phyloP scores from a whole-genome alignment of 2,797 vertebrate species.

The Rhabdomys pumilio region DNA sequence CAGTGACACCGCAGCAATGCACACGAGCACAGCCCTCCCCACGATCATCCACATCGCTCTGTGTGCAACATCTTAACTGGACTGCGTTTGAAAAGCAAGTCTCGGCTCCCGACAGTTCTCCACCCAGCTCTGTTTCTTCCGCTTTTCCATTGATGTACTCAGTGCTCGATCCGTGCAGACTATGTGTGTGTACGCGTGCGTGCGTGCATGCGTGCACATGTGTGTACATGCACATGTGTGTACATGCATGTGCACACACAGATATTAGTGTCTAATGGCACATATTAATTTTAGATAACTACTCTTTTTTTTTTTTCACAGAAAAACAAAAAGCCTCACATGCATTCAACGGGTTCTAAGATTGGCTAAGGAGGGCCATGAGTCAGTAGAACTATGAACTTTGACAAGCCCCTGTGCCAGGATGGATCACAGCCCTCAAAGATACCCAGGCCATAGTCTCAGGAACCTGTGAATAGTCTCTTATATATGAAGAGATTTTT shows the following conservation, averaged over 20 bases:
- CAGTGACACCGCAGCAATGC: slow-evolving; percentile 87
- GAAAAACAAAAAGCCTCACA: not conserved
- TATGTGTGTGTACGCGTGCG: not conserved
- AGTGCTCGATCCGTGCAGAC: not conserved
- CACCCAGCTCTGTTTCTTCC: not conserved
- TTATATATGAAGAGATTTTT: not conserved
- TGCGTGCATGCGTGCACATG: not conserved
- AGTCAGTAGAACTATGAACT: slow-evolving; percentile 2
- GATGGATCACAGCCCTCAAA: not conserved
- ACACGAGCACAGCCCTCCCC: slow-evolving; percentile 77
- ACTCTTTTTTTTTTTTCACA: not conserved
- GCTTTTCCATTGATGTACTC: slow-evolving; percentile 69
- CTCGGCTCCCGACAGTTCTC: slow-evolving; percentile 35
- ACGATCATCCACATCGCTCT: slow-evolving; percentile 58
- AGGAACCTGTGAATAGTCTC: not conserved
- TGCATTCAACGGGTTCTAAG: not conserved
- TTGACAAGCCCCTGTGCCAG: accelerated
- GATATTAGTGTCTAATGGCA: not conserved
- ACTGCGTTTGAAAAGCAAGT: slow-evolving; percentile 76
- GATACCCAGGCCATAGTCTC: not conserved
- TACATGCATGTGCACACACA: not conserved
- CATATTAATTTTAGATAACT: not conserved
- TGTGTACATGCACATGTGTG: not conserved
- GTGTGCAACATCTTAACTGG: slow-evolving; percentile 78
- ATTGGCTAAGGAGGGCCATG: not conserved